A percentile compares a stretch with the other conserved stretches of the same genome.
Conservation (phyloP, 2,888 invertebrate genomes). For the Torymus tubicola region DNA sequence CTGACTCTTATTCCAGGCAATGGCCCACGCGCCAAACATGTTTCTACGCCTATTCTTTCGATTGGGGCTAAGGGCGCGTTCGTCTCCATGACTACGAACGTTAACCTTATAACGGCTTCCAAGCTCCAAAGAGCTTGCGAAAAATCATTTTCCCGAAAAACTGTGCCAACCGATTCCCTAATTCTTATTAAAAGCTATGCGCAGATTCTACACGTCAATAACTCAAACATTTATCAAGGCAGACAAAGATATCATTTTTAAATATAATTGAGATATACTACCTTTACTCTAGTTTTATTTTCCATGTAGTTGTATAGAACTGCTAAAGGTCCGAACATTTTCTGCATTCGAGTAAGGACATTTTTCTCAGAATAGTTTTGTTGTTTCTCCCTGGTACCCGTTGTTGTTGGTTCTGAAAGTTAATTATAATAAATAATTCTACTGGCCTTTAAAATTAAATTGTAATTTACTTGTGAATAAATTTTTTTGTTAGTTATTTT, state of each 20-base stretch:
- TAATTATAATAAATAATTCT: too few relatives aligned
- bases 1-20: not conserved
- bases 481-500: too few relatives aligned
- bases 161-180: not conserved
- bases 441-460: too few relatives aligned
- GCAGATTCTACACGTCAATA: too few relatives aligned
- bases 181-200: too few relatives aligned
- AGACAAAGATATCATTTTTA: too few relatives aligned
- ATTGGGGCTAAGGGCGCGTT: conserved; percentile 63
- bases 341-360: conserved; percentile 79
- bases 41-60: conserved; percentile 15
- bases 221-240: too few relatives aligned
- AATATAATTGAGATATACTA: conserved; percentile 68
- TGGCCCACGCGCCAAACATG: conserved; percentile 39
- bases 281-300: conserved; percentile 81
- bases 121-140: not conserved
- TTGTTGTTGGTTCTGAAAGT: conserved; percentile 64
- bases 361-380: conserved; percentile 73
- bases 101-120: conserved; percentile 66
- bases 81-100: conserved; percentile 72
- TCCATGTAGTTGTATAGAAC: conserved; percentile 82
- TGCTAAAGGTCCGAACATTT: conserved; percentile 80
- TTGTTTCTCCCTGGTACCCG: conserved; percentile 53
- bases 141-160: conserved; percentile 7
- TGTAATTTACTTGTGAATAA: too few relatives aligned